phyloP scores from a whole-genome alignment of 2,888 invertebrate genomes.

The Drosophila mayaguana region DNA sequence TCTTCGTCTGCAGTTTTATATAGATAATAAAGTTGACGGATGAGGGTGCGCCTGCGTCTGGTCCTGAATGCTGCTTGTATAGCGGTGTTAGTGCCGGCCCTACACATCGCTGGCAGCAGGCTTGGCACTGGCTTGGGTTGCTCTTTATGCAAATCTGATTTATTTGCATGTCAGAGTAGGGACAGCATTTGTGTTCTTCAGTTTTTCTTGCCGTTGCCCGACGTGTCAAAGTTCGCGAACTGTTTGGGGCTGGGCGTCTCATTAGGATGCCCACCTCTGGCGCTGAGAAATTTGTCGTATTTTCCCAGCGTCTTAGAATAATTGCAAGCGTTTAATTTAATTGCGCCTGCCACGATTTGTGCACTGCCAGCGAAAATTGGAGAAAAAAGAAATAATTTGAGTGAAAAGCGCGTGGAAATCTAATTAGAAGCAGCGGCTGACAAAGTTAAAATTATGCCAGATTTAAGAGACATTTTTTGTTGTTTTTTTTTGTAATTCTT shows the following conservation, averaged over 20 bases:
- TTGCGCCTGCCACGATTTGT: conserved; percentile 70
- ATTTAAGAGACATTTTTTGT: conserved; percentile 24
- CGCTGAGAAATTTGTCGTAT: conserved; percentile 44
- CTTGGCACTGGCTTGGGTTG: conserved; percentile 19
- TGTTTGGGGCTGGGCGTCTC: conserved; percentile 44
- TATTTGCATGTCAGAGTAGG: conserved; percentile 80
- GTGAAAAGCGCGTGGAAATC: conserved; percentile 68
- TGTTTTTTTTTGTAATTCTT: not conserved
- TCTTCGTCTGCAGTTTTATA: conserved; percentile 10
- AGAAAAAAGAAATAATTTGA: conserved; percentile 55
- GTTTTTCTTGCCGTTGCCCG: conserved; percentile 28
- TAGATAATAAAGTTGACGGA: too few species aligned
- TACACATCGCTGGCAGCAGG: conserved; percentile 18
- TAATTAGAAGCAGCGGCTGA: conserved; percentile 73
- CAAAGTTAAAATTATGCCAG: conserved; percentile 67
- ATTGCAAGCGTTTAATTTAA: conserved; percentile 81
- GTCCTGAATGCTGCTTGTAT: conserved; percentile 48
- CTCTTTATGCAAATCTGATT: conserved; percentile 81
- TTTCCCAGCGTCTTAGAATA: conserved; percentile 73
- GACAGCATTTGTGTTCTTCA: conserved; percentile 31
- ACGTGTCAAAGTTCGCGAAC: conserved; percentile 57
- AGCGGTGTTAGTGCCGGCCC: conserved; percentile 46
- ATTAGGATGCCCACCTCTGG: conserved; percentile 48
- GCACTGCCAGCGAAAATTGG: conserved; percentile 35
- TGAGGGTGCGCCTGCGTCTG: conserved; percentile 11